These are phyloP conservation scores for Noctuana brunneofusca DNA, from an alignment of 2,888 invertebrate genomes.

Conservation along the genomic window DNA sequence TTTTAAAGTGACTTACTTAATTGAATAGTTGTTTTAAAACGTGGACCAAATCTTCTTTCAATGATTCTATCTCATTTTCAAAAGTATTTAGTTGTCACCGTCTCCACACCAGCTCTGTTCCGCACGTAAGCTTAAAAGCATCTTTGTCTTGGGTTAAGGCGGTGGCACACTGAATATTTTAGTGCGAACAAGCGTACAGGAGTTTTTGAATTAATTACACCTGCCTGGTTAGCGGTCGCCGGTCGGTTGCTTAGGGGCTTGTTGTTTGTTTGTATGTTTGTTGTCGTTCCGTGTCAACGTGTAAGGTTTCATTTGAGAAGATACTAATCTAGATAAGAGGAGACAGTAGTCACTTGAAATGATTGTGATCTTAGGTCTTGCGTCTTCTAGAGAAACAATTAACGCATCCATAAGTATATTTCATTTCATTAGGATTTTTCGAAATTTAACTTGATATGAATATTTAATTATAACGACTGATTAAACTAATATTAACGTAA, in stretches of 20 bases:
- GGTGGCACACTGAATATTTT: slow-evolving; percentile 73
- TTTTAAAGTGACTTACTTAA: too few species aligned
- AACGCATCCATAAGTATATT: too few species aligned
- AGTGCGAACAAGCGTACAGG: slow-evolving; percentile 39
- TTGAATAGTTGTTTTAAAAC: too few species aligned
- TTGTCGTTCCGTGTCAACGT: background rate
- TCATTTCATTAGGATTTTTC: too few species aligned
- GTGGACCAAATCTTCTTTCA: too few species aligned
- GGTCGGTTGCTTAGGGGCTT: slow-evolving; percentile 12
- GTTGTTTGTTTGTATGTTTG: background rate
- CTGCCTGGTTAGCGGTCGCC: slow-evolving; percentile 26
- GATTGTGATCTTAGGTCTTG: too few species aligned
- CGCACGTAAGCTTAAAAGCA: slow-evolving; percentile 72
- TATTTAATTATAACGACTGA: too few species aligned
- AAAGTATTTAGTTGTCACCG: too few species aligned
- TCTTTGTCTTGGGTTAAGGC: slow-evolving; percentile 77
- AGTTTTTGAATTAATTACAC: slow-evolving; percentile 64
- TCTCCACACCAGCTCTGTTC: slow-evolving; percentile 24
- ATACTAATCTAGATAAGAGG: background rate
- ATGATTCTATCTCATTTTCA: too few species aligned
- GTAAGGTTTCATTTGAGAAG: background rate
- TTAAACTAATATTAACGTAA: too few species aligned
- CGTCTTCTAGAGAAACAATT: too few species aligned
- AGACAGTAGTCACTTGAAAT: background rate
- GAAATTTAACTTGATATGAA: too few species aligned